A percentile compares a stretch with the other conserved stretches of the same genome.
Evolutionary conservation across 2,113 vertebrate species (phyloP).

Genomic region (Riparia riparia): DNA sequence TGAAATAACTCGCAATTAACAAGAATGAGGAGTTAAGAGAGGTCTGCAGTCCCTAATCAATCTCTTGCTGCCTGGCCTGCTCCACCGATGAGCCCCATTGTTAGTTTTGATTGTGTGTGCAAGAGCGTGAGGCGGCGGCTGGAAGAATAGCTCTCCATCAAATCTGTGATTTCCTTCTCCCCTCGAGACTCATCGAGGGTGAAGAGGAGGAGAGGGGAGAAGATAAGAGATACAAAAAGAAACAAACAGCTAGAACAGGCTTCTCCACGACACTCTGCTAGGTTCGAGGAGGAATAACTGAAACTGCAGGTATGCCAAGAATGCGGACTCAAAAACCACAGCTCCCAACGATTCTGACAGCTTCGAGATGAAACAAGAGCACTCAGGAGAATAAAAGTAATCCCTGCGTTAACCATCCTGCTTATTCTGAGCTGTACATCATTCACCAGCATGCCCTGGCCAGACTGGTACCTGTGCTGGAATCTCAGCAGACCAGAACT

Average conservation of each 20-base stretch:
- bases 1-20: conserved; percentile 62
- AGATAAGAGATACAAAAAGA: background rate
- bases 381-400: background rate
- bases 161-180: conserved; percentile 8
- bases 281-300: background rate
- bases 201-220: background rate
- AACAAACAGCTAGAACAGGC: conserved; percentile 24
- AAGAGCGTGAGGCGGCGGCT: background rate
- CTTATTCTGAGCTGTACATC: background rate
- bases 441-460: background rate
- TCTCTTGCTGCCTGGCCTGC: conserved; percentile 27
- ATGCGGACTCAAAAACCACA: background rate
- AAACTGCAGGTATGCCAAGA: background rate
- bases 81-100: conserved; percentile 47
- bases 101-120: conserved; percentile 60
- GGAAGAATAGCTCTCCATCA: conserved; percentile 30
- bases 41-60: conserved; percentile 51
- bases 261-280: background rate
- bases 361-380: background rate
- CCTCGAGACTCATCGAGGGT: background rate
- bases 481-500: background rate
- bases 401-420: background rate
- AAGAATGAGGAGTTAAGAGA: conserved; percentile 45
- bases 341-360: background rate
- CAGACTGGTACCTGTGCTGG: background rate